These are phyloP conservation scores for Mionectes olivaceus DNA, from an alignment of 2,797 vertebrate species.

Conservation along the genomic window DNA sequence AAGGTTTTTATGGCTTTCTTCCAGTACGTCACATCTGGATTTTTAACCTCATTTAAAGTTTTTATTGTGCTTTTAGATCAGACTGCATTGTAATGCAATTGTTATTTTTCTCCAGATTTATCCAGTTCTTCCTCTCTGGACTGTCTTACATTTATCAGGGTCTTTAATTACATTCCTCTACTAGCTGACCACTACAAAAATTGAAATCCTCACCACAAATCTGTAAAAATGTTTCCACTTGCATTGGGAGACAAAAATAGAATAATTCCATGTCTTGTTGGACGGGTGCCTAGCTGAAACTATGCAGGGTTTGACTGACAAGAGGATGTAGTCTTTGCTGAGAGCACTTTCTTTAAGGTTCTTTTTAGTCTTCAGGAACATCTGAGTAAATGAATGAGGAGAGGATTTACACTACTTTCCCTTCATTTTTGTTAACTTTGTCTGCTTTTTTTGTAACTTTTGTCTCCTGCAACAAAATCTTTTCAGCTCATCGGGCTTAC, in stretches of 20 bases:
- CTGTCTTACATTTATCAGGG: slow-evolving; percentile 5
- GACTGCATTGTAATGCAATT: background rate
- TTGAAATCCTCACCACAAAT: slow-evolving; percentile 73
- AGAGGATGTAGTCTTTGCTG: slow-evolving; percentile 84
- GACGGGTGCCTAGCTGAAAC: slow-evolving; percentile 86
- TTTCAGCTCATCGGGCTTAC: background rate
- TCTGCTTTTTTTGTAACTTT: slow-evolving; percentile 26
- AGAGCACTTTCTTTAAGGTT: slow-evolving; percentile 79
- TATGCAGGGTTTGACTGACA: slow-evolving; percentile 87
- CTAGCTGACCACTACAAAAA: slow-evolving; percentile 73
- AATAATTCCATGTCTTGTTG: slow-evolving; percentile 90
- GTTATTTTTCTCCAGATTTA: slow-evolving; percentile 33
- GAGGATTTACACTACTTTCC: slow-evolving; percentile 30
- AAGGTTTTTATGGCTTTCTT: slow-evolving; percentile 36
- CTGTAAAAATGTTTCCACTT: slow-evolving; percentile 76
- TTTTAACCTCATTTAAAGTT: slow-evolving; percentile 3
- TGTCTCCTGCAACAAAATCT: background rate
- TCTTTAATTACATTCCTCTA: slow-evolving; percentile 76
- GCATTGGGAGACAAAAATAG: slow-evolving; percentile 89
- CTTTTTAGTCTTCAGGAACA: slow-evolving; percentile 70
- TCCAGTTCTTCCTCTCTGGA: background rate
- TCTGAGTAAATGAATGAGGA: slow-evolving; percentile 63
- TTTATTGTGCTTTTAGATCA: background rate
- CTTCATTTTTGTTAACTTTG: slow-evolving; percentile 25
- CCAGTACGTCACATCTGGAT: slow-evolving; percentile 40